These are phyloP conservation scores for Drosophila setifemur DNA, from an alignment of 1,140 invertebrate species.

Conservation along the genomic window DNA sequence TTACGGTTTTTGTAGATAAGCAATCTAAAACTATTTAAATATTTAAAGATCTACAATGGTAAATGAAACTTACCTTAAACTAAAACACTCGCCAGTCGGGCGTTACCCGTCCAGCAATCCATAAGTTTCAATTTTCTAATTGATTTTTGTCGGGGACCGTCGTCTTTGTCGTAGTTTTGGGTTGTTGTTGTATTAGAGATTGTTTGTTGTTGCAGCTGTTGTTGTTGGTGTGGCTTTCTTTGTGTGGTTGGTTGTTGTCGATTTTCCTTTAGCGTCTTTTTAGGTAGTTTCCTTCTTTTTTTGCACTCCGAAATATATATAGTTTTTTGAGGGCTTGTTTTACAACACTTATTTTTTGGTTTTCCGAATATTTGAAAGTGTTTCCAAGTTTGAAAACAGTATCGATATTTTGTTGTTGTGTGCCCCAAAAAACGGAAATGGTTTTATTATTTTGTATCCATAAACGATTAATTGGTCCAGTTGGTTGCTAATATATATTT, in stretches of 20 bases:
- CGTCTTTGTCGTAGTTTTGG: slow-evolving; percentile 29
- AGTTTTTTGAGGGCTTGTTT: slow-evolving; percentile 40
- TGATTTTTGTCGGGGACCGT: slow-evolving; percentile 70
- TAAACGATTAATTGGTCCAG: slow-evolving; percentile 79
- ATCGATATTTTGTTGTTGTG: slow-evolving; percentile 13
- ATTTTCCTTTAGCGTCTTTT: slow-evolving; percentile 6
- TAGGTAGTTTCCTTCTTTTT: slow-evolving; percentile 4
- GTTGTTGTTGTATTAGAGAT: slow-evolving; percentile 19
- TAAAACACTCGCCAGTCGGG: slow-evolving; percentile 83
- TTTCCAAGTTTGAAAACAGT: slow-evolving; percentile 36
- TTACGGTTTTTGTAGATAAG: too few species aligned
- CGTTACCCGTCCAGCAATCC: slow-evolving; percentile 83
- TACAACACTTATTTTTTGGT: slow-evolving; percentile 49
- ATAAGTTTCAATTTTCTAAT: slow-evolving; percentile 82
- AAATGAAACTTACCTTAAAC: slow-evolving; percentile 79
- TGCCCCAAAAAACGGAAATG: slow-evolving; percentile 30
- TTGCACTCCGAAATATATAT: slow-evolving; percentile 58
- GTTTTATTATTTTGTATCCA: slow-evolving; percentile 44
- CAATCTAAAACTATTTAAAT: not conserved
- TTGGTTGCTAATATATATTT: slow-evolving; percentile 51
- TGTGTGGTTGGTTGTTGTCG: slow-evolving; percentile 31
- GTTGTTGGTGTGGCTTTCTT: slow-evolving; percentile 23
- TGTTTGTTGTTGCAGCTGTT: slow-evolving; percentile 34
- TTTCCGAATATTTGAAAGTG: slow-evolving; percentile 18
- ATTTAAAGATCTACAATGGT: too few species aligned